Evolutionary conservation across 2,797 vertebrate genomes (phyloP), one percentile per base, ranked within the genome.

Genomic region (Helicolenus hilgendorfi): DNA sequence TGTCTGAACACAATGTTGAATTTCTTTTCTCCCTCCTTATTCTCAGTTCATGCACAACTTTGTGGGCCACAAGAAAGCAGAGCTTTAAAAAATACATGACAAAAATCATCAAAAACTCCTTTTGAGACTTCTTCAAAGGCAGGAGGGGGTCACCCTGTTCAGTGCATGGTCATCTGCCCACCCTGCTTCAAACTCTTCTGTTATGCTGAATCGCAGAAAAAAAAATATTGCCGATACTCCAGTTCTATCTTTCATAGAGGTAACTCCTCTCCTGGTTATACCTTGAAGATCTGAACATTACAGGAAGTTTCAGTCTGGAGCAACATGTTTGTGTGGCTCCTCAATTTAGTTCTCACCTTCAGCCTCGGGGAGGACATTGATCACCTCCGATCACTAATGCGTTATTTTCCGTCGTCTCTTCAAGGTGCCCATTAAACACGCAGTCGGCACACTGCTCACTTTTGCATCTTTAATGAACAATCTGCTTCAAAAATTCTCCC

Each of bases 401-500:
- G 41, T 83, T 84, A 63, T 70, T 63, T 86, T 73, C 38, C 55
- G 49, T 69, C 31, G 33, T 74, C 56, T 38, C 53, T 59, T 81
- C 75, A 79, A 92, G 79, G 49, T 77, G 45, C 29, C 68, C 59
- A 55, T 77, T 80, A 77, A 84, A 77, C 58, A 55, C 64, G 80
- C 65, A 64, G 31, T 5, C 53, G 20, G 59, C 65, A 45, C 24
- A n/a, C 38, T 38, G n/a, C 56, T 8, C 33, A 24, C 29, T 49
- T 71, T 68, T 86, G 53, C 49, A 86, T 76, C 60, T 80, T 86
- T 85, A 73, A 81, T 87, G 71, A 84, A 58, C 76, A 79, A 72
- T 72, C 84, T 87, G 59, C 77, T 72, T 69, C 4, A 41, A 84
- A 86, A 71, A 74, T 55, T 77, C 65, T 15, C 10, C 26, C 36